Conservation (phyloP, 2,888 invertebrate species). For the Cactoblastis cactorum region DNA sequence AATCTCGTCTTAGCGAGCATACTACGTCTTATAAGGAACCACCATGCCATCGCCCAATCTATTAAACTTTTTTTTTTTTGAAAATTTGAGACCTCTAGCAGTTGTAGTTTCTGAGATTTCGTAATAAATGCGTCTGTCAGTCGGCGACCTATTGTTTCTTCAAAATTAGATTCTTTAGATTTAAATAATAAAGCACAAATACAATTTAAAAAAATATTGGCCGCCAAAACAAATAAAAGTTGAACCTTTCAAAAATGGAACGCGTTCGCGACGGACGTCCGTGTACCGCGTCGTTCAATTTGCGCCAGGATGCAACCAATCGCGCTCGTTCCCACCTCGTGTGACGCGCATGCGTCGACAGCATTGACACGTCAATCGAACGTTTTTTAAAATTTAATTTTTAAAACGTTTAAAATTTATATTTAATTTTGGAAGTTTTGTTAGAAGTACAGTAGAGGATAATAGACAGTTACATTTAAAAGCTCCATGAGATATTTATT, state of each 20-base stretch:
- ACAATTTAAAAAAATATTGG: neutral
- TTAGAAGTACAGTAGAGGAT: neutral
- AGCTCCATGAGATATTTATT: too few relatives aligned
- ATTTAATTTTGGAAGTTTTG: conserved; percentile 7
- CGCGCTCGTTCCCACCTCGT: conserved; percentile 52
- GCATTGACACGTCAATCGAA: neutral
- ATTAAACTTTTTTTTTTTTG: too few relatives aligned
- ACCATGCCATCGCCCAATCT: too few relatives aligned
- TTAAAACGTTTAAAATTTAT: neutral
- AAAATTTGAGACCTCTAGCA: too few relatives aligned
- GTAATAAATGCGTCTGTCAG: too few relatives aligned
- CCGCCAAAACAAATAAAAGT: neutral
- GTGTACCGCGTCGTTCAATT: conserved; percentile 59
- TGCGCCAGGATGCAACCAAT: conserved; percentile 66
- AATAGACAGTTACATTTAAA: neutral
- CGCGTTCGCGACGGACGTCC: conserved; percentile 56
- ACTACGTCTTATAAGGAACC: too few relatives aligned
- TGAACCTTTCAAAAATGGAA: conserved; percentile 23
- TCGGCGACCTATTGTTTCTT: too few relatives aligned
- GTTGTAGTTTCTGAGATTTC: too few relatives aligned
- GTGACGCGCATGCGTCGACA: conserved; percentile 26
- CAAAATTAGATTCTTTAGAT: too few relatives aligned
- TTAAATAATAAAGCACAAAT: neutral
- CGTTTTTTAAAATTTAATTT: conserved; percentile 12
- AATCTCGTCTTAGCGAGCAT: too few relatives aligned